Percentiles rank a stretch among this genome's conserved stretches.
Conservation (phyloP, 2,797 vertebrate species). For the Buphagus erythrorhynchus region DNA sequence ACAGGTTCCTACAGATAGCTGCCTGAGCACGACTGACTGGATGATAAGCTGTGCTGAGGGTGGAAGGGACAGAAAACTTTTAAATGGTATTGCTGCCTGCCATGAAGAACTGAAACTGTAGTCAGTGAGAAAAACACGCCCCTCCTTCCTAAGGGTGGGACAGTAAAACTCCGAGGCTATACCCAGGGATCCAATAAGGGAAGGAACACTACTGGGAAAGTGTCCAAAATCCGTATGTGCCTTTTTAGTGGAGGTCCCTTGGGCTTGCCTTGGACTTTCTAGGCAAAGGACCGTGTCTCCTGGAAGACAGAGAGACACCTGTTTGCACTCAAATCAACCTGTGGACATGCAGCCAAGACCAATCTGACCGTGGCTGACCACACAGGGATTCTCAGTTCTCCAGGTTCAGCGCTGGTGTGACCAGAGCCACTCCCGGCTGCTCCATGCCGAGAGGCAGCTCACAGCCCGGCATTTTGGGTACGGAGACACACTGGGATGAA, state of each 20-base stretch:
- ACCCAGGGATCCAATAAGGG: neutral
- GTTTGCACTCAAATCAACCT: neutral
- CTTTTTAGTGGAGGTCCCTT: neutral
- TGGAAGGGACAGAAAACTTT: neutral
- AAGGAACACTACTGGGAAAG: neutral
- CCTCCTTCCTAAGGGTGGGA: neutral
- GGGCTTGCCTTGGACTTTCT: neutral
- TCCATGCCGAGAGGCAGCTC: neutral
- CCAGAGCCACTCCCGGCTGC: neutral
- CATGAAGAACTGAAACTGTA: neutral
- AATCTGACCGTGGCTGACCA: neutral
- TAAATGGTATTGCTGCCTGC: neutral
- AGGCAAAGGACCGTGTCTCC: neutral
- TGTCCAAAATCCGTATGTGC: neutral
- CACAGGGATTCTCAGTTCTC: neutral
- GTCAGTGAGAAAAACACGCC: neutral
- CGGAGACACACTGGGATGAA: accelerated
- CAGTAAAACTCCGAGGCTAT: neutral
- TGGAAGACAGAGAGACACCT: neutral
- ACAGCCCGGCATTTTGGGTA: accelerated
- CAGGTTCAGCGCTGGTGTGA: accelerated
- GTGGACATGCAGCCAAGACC: neutral
- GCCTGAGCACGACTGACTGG: neutral
- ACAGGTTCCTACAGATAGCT: neutral
- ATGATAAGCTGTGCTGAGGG: neutral